A percentile compares a stretch with the other conserved stretches of the same genome.
These are phyloP conservation scores for Torymus tubicola DNA, from an alignment of 2,888 invertebrate genomes.

Conservation along the genomic window DNA sequence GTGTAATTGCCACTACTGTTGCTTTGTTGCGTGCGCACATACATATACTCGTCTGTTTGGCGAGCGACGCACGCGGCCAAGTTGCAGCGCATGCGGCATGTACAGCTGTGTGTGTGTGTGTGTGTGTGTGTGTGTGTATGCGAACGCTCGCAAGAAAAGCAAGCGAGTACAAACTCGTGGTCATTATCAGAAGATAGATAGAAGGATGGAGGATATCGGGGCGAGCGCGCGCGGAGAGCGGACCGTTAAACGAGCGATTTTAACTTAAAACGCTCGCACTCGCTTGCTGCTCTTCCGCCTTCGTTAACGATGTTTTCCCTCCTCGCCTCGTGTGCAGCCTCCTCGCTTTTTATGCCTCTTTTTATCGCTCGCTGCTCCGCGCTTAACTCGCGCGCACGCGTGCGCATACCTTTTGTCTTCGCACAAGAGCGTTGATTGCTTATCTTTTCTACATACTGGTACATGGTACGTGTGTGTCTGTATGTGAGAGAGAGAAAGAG, in stretches of 20 bases:
- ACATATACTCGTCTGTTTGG: too few relatives aligned
- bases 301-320: conserved; percentile 42
- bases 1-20: too few relatives aligned
- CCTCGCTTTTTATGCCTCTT: conserved; percentile 14
- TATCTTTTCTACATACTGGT: too few relatives aligned
- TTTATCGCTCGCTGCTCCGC: background rate
- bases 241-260: conserved; percentile 48
- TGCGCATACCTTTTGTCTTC: conserved; percentile 17
- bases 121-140: too few relatives aligned
- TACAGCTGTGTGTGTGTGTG: too few relatives aligned
- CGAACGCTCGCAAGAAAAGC: background rate
- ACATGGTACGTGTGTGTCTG: too few relatives aligned
- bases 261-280: conserved; percentile 10
- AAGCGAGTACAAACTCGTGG: background rate
- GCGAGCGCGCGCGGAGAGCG: background rate
- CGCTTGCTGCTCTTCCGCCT: conserved; percentile 6
- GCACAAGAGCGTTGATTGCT: too few relatives aligned
- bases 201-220: conserved; percentile 3
- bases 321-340: background rate
- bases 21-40: too few relatives aligned
- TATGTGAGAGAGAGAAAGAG: too few relatives aligned
- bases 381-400: background rate
- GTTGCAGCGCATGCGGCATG: too few relatives aligned
- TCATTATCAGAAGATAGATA: conserved; percentile 28
- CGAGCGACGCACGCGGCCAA: too few relatives aligned